These are phyloP conservation scores for Callorhinus ursinus DNA, from an alignment of 2,113 vertebrate species.

Conservation along the genomic window DNA sequence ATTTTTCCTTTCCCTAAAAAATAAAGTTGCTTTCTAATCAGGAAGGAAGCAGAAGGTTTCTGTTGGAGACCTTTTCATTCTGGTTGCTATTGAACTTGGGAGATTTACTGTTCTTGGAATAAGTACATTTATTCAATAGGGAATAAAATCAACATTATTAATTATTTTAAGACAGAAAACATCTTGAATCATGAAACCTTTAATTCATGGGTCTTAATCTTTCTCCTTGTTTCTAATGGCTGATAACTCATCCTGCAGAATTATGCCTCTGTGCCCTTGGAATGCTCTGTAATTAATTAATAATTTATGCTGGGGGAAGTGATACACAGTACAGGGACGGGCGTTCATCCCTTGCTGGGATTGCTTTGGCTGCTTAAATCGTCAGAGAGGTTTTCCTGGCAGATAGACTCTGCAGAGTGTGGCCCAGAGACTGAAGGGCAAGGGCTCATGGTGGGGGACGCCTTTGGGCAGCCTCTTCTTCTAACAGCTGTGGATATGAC, in stretches of 20 bases:
- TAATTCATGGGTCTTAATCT: conserved; percentile 42
- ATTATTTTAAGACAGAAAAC: conserved; percentile 74
- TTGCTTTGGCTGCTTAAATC: conserved; percentile 36
- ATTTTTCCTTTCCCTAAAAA: conserved; percentile 26
- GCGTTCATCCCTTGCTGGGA: not conserved
- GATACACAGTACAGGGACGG: conserved; percentile 61
- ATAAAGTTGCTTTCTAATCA: conserved; percentile 58
- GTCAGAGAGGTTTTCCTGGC: not conserved
- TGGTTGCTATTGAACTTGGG: conserved; percentile 35
- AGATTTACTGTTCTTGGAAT: conserved; percentile 66
- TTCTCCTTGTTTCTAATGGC: conserved; percentile 56
- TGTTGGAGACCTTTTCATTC: conserved; percentile 43
- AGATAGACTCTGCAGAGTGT: not conserved
- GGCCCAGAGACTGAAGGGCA: not conserved
- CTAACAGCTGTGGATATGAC: not conserved
- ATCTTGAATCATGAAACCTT: conserved; percentile 56
- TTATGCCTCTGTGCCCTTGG: conserved; percentile 78
- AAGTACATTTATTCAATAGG: conserved; percentile 60
- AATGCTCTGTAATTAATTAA: conserved; percentile 83
- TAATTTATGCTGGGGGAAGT: conserved; percentile 83
- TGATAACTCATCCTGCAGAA: conserved; percentile 74
- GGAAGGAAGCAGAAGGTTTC: conserved; percentile 64
- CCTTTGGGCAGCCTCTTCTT: not conserved
- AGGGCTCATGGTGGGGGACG: not conserved
- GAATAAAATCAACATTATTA: conserved; percentile 70